Evolutionary conservation across 2,888 invertebrate species (phyloP), one percentile per base, ranked within the genome.

Genomic region (Sesamia inferens): DNA sequence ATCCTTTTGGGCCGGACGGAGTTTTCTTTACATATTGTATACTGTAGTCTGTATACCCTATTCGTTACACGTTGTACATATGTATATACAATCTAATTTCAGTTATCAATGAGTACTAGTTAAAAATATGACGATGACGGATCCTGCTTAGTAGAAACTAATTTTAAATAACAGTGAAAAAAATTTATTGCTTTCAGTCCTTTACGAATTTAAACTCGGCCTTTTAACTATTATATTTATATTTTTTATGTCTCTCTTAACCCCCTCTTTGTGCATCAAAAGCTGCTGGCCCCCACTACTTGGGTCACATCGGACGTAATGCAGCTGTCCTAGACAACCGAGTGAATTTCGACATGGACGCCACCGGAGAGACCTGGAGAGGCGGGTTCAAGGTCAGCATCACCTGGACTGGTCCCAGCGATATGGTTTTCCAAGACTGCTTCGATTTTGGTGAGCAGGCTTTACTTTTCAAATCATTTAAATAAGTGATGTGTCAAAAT

Each of bases 401-500:
- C 58, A 67, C 84, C 57, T 96, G 96, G 96, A 92, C 94, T 19
- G 96, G 96, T 2, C 95, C 95, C 11, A 88, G 90, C 19, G 94
- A 95, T 65, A 83, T 84, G 2, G 89, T 94, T 7, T 95, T 96
- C 67, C 93, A 94, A 78, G 97, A 97, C 88, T 97, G 97, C 84
- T 94, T 94, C 65, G 91, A 94, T 74, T 94, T 97, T 74, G 94
- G 95, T 93, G 85, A 92, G 91, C 8, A 24, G 0, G 8, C n/a
- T 51, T 14, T 22, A 7, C 22, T 59, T 24, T 47, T 48, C 16
- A 42, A 13, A 6, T 22, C 6, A 8, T 31, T 22, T 47, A 6
- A n/a, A 14, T 16, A 13, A 68, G 4, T 31, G 19, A 39, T 13
- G 39, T 39, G 39, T 61, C n/a, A 62, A n/a, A 61, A n/a, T 13